Evolutionary conservation across 2,797 vertebrate genomes (phyloP).

Genomic region (Gorsachius magnificus): DNA sequence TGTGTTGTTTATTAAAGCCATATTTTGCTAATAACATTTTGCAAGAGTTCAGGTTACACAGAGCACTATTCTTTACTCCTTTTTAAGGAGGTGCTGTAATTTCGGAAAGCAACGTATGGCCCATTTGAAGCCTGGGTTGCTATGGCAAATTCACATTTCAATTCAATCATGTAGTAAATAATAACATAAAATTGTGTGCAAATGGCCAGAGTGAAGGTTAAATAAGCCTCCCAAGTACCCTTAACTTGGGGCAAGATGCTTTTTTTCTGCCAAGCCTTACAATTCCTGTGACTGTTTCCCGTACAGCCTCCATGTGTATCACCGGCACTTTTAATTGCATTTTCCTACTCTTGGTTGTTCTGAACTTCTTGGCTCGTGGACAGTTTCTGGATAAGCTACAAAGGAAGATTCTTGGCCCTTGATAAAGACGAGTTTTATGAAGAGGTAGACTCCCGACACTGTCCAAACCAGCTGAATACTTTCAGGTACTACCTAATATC

Average conservation of each 20-base stretch:
- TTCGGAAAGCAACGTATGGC: neutral
- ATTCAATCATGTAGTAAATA: conserved; percentile 27
- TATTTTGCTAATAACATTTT: conserved; percentile 36
- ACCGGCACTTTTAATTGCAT: neutral
- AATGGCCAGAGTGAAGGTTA: neutral
- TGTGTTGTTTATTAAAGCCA: conserved; percentile 38
- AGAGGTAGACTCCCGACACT: neutral
- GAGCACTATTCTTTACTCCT: neutral
- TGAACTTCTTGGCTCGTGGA: neutral
- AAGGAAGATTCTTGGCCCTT: neutral
- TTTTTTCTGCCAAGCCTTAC: neutral
- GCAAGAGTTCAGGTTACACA: neutral
- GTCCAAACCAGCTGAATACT: neutral
- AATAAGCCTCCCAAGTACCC: neutral
- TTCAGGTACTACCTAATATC: neutral
- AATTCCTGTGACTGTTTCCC: neutral
- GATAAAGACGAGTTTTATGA: neutral
- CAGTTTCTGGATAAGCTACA: neutral
- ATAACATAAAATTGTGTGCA: neutral
- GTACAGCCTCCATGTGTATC: neutral
- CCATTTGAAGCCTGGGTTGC: neutral
- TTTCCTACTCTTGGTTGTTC: neutral
- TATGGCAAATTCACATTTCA: conserved; percentile 22
- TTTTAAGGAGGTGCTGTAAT: neutral
- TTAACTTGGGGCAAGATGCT: neutral